These are phyloP conservation scores for Drosophila melanosoma DNA, from an alignment of 2,888 invertebrate genomes.

Conservation along the genomic window DNA sequence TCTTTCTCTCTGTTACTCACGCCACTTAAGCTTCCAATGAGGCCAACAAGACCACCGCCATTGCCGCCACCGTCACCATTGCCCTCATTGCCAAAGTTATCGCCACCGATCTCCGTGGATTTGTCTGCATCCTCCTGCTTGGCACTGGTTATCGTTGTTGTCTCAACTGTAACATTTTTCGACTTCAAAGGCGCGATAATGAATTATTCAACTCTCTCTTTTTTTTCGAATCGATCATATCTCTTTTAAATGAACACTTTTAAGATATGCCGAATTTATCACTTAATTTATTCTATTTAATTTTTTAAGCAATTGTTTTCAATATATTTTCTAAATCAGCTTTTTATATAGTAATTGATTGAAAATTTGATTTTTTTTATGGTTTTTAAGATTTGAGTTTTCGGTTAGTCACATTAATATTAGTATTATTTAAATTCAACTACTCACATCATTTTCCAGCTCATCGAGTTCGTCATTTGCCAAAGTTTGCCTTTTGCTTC, in stretches of 20 bases:
- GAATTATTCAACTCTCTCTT: conserved; percentile 10
- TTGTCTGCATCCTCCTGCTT: conserved; percentile 55
- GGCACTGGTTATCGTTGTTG: conserved; percentile 2
- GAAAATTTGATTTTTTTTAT: not conserved
- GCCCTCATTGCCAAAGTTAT: conserved; percentile 25
- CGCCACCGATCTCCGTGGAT: conserved; percentile 52
- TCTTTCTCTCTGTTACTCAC: conserved; percentile 65
- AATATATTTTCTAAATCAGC: not conserved
- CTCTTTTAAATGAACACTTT: too few relatives aligned
- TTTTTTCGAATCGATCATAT: not conserved
- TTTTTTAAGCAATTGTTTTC: not conserved
- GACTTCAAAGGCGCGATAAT: conserved; percentile 52
- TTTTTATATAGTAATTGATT: not conserved
- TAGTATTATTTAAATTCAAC: not conserved
- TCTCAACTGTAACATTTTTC: conserved; percentile 59
- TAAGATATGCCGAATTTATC: too few relatives aligned
- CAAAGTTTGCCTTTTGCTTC: conserved; percentile 22
- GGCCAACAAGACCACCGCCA: conserved; percentile 81
- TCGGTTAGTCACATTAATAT: conserved; percentile 56
- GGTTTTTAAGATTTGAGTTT: not conserved
- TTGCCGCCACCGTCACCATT: conserved; percentile 34
- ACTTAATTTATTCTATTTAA: too few relatives aligned
- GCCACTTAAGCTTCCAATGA: conserved; percentile 84
- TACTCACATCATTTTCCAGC: conserved; percentile 64
- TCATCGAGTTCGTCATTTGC: conserved; percentile 45